phyloP scores from a whole-genome alignment of 2,113 vertebrate genomes.

The Arenaria interpres region DNA sequence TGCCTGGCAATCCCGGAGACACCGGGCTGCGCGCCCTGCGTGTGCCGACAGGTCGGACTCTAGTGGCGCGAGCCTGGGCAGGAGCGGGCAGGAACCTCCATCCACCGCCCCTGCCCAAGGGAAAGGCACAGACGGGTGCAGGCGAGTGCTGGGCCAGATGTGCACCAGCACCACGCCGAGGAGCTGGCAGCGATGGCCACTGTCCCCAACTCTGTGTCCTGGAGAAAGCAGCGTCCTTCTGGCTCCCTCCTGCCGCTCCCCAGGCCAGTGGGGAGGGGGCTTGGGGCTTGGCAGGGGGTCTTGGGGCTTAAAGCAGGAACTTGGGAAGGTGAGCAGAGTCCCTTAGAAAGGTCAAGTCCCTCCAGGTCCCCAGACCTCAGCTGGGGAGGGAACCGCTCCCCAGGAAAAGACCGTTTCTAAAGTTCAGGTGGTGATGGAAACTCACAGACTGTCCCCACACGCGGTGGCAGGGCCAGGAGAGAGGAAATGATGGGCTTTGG shows the following conservation, averaged over 20 bases:
- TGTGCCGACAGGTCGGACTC: not conserved
- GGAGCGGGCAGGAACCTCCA: not conserved
- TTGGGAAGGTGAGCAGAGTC: not conserved
- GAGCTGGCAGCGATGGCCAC: not conserved
- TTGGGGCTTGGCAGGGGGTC: too few species aligned
- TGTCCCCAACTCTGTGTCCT: rapidly evolving
- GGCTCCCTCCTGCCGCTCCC: not conserved
- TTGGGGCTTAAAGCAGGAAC: not conserved
- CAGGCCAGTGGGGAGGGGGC: not conserved
- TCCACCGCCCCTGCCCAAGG: not conserved
- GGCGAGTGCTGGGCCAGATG: not conserved
- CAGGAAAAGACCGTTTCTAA: rapidly evolving
- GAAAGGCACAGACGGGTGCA: rapidly evolving
- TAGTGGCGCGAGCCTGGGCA: rapidly evolving
- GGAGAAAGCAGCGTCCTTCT: rapidly evolving
- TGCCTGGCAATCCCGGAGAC: not conserved
- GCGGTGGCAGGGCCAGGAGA: rapidly evolving
- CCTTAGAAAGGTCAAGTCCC: not conserved
- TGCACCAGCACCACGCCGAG: rapidly evolving
- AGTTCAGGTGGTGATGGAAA: not conserved
- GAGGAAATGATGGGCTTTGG: not conserved
- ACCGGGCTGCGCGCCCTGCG: rapidly evolving
- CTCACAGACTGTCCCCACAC: rapidly evolving
- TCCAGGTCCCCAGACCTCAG: not conserved
- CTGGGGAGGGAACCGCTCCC: not conserved